A percentile compares a stretch with the other conserved stretches of the same genome.
Evolutionary conservation across 1,140 invertebrate genomes (phyloP).

Genomic region (Hylaeus volcanicus): DNA sequence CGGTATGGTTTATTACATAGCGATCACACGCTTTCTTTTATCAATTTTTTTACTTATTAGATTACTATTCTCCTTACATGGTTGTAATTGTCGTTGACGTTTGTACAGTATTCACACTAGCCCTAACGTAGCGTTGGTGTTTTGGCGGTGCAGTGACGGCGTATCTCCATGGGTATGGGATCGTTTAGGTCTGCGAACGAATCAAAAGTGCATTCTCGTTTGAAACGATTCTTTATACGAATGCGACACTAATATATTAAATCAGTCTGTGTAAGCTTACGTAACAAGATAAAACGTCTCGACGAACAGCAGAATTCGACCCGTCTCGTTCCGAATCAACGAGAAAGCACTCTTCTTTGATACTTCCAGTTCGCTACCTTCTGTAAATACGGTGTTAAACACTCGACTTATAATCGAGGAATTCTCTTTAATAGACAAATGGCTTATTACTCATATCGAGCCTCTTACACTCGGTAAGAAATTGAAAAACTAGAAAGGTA

Average conservation of each 20-base stretch:
- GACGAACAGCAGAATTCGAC: not conserved
- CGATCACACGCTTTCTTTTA: slow-evolving; percentile 75
- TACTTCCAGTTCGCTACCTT: not conserved
- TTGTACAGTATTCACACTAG: slow-evolving; percentile 27
- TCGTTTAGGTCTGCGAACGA: not conserved
- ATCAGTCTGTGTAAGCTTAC: not conserved
- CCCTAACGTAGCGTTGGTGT: slow-evolving; percentile 17
- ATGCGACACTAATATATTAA: not conserved
- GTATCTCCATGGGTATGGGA: slow-evolving; percentile 15
- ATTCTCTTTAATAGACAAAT: not conserved
- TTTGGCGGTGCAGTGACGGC: slow-evolving; percentile 8
- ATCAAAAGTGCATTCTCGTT: slow-evolving; percentile 15
- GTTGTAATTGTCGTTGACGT: not conserved
- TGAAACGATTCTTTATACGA: not conserved
- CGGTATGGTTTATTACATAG: slow-evolving; percentile 86
- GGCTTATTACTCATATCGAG: not conserved
- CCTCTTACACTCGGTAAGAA: not conserved
- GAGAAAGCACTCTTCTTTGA: slow-evolving; percentile 7
- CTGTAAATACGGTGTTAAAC: slow-evolving; percentile 8
- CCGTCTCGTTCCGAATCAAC: not conserved
- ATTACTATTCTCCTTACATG: slow-evolving; percentile 8
- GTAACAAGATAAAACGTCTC: not conserved
- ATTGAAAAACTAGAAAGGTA: slow-evolving; percentile 6
- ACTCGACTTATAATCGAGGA: not conserved
- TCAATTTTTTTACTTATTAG: slow-evolving; percentile 56